These are phyloP conservation scores for Phyto melanocephala DNA, from an alignment of 2,888 invertebrate species.

Conservation along the genomic window DNA sequence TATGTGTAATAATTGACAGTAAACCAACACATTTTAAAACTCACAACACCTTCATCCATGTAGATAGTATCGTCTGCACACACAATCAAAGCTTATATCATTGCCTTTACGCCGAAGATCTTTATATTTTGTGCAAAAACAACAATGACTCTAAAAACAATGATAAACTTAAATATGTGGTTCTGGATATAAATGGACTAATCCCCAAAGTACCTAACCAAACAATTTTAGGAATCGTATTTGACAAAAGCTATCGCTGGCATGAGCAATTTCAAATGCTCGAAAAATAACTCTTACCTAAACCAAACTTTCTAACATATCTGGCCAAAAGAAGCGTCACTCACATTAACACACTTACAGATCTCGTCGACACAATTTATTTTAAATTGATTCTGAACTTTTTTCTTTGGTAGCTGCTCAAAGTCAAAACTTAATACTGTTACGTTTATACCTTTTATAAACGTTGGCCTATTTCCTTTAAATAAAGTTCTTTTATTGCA, in stretches of 20 bases:
- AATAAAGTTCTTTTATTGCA: too few relatives aligned
- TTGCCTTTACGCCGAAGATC: too few relatives aligned
- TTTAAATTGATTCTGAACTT: slow-evolving; percentile 23
- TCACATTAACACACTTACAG: neutral
- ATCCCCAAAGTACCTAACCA: neutral
- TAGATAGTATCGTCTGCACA: neutral
- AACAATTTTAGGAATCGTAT: slow-evolving; percentile 1
- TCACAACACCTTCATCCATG: too few relatives aligned
- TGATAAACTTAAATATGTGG: neutral
- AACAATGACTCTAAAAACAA: too few relatives aligned
- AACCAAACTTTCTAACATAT: neutral
- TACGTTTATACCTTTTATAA: too few relatives aligned
- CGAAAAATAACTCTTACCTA: too few relatives aligned
- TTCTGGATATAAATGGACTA: neutral
- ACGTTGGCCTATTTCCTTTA: too few relatives aligned
- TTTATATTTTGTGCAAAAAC: too few relatives aligned
- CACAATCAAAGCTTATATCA: too few relatives aligned
- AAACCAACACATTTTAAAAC: too few relatives aligned
- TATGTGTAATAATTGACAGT: too few relatives aligned
- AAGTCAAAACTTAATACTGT: neutral
- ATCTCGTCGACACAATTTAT: slow-evolving; percentile 3
- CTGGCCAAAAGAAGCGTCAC: slow-evolving; percentile 3
- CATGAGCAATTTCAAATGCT: too few relatives aligned
- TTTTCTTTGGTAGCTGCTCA: neutral
- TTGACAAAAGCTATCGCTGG: slow-evolving; percentile 6